Conservation (phyloP, 2,113 vertebrate genomes). For the Eulacestoma nigropectus region DNA sequence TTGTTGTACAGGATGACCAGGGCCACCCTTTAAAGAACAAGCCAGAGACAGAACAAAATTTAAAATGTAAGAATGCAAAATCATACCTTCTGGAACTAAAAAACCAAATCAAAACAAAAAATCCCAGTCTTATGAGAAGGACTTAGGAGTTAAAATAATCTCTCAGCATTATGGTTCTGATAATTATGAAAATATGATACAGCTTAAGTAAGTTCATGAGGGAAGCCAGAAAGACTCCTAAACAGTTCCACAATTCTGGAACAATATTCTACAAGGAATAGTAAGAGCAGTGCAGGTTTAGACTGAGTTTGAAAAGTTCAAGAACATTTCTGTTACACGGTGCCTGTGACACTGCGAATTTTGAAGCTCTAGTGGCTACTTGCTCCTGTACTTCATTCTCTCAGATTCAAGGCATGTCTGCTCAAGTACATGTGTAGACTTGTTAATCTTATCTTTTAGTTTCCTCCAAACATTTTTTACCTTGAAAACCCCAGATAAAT, state of each 20-base stretch:
- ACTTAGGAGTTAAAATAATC: not conserved
- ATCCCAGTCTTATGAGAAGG: not conserved
- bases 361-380: not conserved
- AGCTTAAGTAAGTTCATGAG: not conserved
- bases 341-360: not conserved
- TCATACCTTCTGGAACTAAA: not conserved
- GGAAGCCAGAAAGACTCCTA: not conserved
- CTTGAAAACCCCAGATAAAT: constrained; percentile 85
- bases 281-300: not conserved
- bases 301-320: not conserved
- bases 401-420: not conserved
- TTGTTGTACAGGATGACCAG: not conserved
- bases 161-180: not conserved
- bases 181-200: not conserved
- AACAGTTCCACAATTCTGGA: not conserved
- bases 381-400: not conserved
- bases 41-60: not conserved
- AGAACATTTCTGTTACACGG: not conserved
- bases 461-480: constrained; percentile 57
- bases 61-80: not conserved
- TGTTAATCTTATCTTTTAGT: not conserved
- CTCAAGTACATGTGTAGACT: not conserved
- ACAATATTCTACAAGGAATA: not conserved
- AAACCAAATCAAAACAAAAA: not conserved
- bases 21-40: not conserved